These are phyloP conservation scores for Macrobrachium rosenbergii DNA, from an alignment of 1,140 invertebrate genomes.

Conservation along the genomic window DNA sequence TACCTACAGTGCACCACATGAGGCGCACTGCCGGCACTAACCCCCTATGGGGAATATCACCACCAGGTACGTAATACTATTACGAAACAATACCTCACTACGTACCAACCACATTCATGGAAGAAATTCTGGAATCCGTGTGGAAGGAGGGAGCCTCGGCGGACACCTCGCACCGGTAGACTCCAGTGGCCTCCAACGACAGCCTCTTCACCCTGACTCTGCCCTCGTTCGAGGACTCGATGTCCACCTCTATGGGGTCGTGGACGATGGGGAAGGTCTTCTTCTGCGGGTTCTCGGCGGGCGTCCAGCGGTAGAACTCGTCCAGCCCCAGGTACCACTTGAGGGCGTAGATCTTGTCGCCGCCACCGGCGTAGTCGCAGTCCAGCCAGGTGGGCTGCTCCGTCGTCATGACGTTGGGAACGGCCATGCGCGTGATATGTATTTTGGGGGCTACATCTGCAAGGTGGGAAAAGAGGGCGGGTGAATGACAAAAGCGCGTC, in stretches of 20 bases:
- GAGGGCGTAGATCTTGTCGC: background rate
- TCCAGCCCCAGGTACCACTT: conserved; percentile 8
- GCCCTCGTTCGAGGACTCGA: background rate
- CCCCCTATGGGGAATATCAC: too few species aligned
- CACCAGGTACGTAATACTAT: too few species aligned
- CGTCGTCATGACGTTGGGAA: background rate
- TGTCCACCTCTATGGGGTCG: background rate
- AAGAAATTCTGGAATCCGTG: background rate
- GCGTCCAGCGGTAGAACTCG: conserved; percentile 23
- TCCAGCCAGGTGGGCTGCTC: background rate
- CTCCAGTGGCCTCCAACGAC: background rate
- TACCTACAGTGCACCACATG: too few species aligned
- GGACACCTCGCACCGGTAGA: conserved; percentile 1
- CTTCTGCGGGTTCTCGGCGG: conserved; percentile 11
- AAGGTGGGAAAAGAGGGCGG: background rate
- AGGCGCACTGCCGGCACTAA: too few species aligned
- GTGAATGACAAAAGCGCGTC: background rate
- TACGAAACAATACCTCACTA: background rate
- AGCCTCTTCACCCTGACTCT: background rate
- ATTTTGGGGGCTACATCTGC: background rate
- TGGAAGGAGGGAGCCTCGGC: background rate
- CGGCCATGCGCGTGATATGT: background rate
- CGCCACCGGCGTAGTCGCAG: background rate
- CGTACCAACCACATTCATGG: background rate
- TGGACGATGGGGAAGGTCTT: background rate